Conservation (phyloP, 2,888 invertebrate species). For the Cepaea hortensis region DNA sequence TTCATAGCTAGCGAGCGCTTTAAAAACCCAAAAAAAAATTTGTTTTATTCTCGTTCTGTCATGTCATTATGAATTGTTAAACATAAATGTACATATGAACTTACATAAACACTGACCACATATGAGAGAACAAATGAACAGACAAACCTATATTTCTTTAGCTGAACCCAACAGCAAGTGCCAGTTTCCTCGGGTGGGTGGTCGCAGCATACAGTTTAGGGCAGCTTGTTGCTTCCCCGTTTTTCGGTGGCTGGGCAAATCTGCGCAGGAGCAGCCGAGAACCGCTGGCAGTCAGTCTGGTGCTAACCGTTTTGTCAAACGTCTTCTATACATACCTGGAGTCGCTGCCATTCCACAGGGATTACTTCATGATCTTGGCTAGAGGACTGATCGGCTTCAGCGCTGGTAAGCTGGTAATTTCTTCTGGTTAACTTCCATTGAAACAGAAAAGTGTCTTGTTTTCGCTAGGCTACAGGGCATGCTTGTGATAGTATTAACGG, state of each 20-base stretch:
- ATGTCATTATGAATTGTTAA: too few relatives aligned
- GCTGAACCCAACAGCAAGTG: constrained; percentile 62
- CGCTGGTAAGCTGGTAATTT: constrained; percentile 19
- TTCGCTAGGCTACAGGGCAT: too few relatives aligned
- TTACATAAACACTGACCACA: too few relatives aligned
- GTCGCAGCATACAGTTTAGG: constrained; percentile 75
- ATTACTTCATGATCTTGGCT: constrained; percentile 62
- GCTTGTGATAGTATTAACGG: too few relatives aligned
- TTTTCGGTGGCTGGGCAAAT: constrained; percentile 73
- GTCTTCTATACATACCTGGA: constrained; percentile 73
- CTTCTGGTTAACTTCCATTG: too few relatives aligned
- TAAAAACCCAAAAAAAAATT: too few relatives aligned
- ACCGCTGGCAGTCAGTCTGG: constrained; percentile 70
- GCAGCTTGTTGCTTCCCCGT: constrained; percentile 75
- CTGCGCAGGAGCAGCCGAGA: constrained; percentile 60
- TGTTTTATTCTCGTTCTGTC: too few relatives aligned
- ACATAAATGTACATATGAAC: too few relatives aligned
- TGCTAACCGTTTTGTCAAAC: constrained; percentile 73
- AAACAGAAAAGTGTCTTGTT: too few relatives aligned
- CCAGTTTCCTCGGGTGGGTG: constrained; percentile 74
- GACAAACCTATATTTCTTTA: constrained; percentile 45
- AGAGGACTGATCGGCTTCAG: constrained; percentile 54
- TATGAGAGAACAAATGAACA: too few relatives aligned
- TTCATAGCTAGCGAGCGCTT: too few relatives aligned
- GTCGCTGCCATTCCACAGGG: constrained; percentile 59